Evolutionary conservation across 2,888 invertebrate genomes (phyloP).

Genomic region (Ormyrus pomaceus): DNA sequence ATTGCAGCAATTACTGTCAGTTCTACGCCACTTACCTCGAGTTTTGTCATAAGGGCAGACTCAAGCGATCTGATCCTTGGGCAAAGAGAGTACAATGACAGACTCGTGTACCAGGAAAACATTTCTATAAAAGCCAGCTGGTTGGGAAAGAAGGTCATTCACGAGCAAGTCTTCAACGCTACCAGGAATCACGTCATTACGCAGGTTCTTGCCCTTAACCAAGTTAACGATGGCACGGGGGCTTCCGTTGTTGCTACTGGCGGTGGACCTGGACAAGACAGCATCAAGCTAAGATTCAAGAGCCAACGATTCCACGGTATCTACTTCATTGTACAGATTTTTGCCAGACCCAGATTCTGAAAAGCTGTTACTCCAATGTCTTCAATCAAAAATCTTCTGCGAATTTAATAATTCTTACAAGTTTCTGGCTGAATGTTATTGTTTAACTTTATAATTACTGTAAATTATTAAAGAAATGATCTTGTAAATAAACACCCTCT

Average conservation of each 20-base stretch:
- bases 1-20: not conserved
- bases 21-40: not conserved
- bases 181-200: constrained; percentile 67
- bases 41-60: too few species aligned
- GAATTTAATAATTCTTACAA: too few species aligned
- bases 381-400: not conserved
- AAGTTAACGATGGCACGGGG: constrained; percentile 74
- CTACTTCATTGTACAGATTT: constrained; percentile 75
- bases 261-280: constrained; percentile 74
- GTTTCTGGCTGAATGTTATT: too few species aligned
- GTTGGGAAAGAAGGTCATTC: constrained; percentile 61
- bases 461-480: too few species aligned
- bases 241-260: constrained; percentile 71
- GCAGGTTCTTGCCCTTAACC: constrained; percentile 73
- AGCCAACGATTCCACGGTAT: constrained; percentile 75
- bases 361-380: too few species aligned
- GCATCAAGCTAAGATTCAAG: constrained; percentile 73
- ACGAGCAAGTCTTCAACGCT: constrained; percentile 62
- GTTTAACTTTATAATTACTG: too few species aligned
- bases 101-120: constrained; percentile 56
- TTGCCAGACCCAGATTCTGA: constrained; percentile 59
- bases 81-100: constrained; percentile 61
- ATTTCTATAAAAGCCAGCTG: constrained; percentile 63
- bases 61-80: constrained; percentile 62
- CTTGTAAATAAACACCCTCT: too few species aligned